Percentiles rank a stretch among this genome's conserved stretches.
phyloP scores from a whole-genome alignment of 2,888 invertebrate species.

The Nomada ferruginata region DNA sequence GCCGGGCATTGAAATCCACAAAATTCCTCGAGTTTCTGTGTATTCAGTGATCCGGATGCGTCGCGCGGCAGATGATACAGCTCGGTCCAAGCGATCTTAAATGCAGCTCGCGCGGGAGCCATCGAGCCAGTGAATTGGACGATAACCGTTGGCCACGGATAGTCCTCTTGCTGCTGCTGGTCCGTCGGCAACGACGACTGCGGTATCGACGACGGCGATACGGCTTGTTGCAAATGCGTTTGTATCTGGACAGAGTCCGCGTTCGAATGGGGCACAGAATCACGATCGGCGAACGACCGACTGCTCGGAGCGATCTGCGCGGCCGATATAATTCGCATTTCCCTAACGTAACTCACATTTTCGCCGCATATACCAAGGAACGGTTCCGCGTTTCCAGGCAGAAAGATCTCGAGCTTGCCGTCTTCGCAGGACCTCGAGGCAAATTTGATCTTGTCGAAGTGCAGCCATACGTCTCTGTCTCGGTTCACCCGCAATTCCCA shows the following conservation, averaged over 20 bases:
- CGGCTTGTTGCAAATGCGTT: constrained; percentile 15
- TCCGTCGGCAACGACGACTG: constrained; percentile 16
- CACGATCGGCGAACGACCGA: not conserved
- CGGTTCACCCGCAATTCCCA: constrained; percentile 93
- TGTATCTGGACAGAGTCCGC: constrained; percentile 16
- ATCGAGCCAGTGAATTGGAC: constrained; percentile 92
- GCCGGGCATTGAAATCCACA: constrained; percentile 96
- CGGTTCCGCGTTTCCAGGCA: constrained; percentile 90
- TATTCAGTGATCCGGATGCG: constrained; percentile 91
- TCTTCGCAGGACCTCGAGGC: constrained; percentile 94
- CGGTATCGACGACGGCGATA: constrained; percentile 75
- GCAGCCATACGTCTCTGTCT: constrained; percentile 94
- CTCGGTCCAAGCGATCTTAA: constrained; percentile 96
- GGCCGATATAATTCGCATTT: constrained; percentile 92
- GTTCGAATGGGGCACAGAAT: not conserved
- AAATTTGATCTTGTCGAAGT: constrained; percentile 94
- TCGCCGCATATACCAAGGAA: constrained; percentile 94
- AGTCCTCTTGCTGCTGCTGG: constrained; percentile 20
- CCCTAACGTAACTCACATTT: constrained; percentile 92
- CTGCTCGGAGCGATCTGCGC: constrained; percentile 87
- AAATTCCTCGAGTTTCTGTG: constrained; percentile 89
- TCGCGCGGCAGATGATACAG: constrained; percentile 94
- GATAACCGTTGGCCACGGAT: constrained; percentile 86
- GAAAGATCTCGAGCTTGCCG: constrained; percentile 93
- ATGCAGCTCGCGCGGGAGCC: constrained; percentile 92